These are phyloP conservation scores for Ctenoplectra terminalis DNA, from an alignment of 1,140 invertebrate genomes.

Conservation along the genomic window DNA sequence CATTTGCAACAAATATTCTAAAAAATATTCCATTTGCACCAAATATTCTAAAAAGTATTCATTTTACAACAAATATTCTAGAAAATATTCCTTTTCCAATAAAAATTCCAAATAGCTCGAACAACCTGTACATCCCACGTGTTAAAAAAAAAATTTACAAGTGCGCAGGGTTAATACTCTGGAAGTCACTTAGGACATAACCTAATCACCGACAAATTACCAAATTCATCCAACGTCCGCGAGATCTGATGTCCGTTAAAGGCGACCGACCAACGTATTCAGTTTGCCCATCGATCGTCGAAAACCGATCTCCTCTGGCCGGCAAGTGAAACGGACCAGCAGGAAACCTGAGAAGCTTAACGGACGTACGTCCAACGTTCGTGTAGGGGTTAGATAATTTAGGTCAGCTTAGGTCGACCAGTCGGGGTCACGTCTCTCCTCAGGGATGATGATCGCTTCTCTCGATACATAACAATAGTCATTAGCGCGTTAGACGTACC, in stretches of 20 bases:
- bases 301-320: slow-evolving; percentile 52
- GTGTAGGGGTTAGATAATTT: slow-evolving; percentile 64
- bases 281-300: slow-evolving; percentile 58
- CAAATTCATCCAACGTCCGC: too few relatives aligned
- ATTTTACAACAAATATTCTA: too few relatives aligned
- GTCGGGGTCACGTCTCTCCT: slow-evolving; percentile 48
- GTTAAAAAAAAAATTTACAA: too few relatives aligned
- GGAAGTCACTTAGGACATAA: too few relatives aligned
- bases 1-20: too few relatives aligned
- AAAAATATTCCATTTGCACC: too few relatives aligned
- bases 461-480: slow-evolving; percentile 72
- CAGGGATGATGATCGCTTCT: slow-evolving; percentile 56
- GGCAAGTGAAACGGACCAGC: slow-evolving; percentile 45
- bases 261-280: slow-evolving; percentile 9
- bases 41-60: too few relatives aligned
- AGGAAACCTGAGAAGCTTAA: slow-evolving; percentile 64
- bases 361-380: slow-evolving; percentile 61
- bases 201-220: background rate
- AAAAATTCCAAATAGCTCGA: too few relatives aligned
- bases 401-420: slow-evolving; percentile 63
- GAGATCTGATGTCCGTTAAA: slow-evolving; percentile 23
- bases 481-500: slow-evolving; percentile 66
- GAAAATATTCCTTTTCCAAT: too few relatives aligned
- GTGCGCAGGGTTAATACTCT: too few relatives aligned
- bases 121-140: too few relatives aligned